Conservation (phyloP, 2,113 vertebrate species). For the Corydoras sp. region DNA sequence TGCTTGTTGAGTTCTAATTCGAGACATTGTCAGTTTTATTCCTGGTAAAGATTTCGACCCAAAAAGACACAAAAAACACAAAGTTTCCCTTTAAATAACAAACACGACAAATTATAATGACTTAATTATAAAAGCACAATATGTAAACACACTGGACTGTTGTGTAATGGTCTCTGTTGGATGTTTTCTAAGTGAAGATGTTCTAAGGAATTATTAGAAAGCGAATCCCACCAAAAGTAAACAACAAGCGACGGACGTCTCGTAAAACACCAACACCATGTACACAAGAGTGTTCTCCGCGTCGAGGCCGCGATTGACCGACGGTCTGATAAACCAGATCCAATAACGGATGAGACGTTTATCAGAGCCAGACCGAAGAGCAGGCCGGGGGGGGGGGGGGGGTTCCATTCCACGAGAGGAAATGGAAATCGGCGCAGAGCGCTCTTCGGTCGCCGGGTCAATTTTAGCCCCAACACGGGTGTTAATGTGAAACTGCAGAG, state of each 20-base stretch:
- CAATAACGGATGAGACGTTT: constrained; percentile 58
- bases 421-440: constrained; percentile 53
- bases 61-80: no score
- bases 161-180: constrained; percentile 12
- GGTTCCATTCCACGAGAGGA: constrained; percentile 55
- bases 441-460: constrained; percentile 52
- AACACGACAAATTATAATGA: no score
- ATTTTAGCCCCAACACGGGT: constrained; percentile 1
- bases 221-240: not conserved
- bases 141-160: not conserved
- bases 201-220: constrained; percentile 7
- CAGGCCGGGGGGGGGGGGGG: constrained; percentile 25
- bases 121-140: no score
- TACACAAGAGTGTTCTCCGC: constrained; percentile 17
- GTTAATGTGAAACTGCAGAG: constrained; percentile 31
- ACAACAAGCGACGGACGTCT: not conserved
- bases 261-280: constrained; percentile 50
- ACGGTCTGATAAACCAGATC: constrained; percentile 65
- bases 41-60: no score
- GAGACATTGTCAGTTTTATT: no score
- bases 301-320: constrained; percentile 58
- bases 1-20: no score
- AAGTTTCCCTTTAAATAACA: no score
- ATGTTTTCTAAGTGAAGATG: not conserved
- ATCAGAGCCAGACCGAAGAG: constrained; percentile 53